Base-by-base conservation (phyloP, 1,140 invertebrate species). In the Ceratina calcarata region DNA sequence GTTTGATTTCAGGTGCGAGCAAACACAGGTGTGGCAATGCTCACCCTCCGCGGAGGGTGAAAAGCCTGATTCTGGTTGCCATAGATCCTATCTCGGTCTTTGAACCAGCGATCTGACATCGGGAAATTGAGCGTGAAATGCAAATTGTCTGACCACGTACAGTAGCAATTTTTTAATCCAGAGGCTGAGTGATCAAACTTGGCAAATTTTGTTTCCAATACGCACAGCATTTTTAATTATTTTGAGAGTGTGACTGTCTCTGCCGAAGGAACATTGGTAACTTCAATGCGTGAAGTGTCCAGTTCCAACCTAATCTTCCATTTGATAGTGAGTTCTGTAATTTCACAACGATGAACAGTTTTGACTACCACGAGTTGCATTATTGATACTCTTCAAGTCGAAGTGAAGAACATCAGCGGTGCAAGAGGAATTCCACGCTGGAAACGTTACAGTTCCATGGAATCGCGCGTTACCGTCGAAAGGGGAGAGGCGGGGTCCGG, bases 21-120 rank as follows among this genome's bases (percentile, higher is more conserved):
- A 93, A 93, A 93, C 91, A 93, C 92, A 93, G 92, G 92, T 93
- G 92, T 81, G 78, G 51, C 8, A 18, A 12, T n/a, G 8, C 2
- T 8, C 49, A 13, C 49, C 24, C 49, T 60, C n/a, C 74, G 12
- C 70, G 66, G 60, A 37, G 66, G 61, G 70, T 57, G 22, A 62
- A 45, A 53, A 32, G 2, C 24, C 64, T 10, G 55, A 68, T 24
- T 64, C 37, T 57, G 37, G 51, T 60, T 65, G 51, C 61, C n/a
- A 27, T 53, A 72, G 61, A 70, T 45, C n/a, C 18, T 60, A 64
- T 71, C 75, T 78, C 7, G 3, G 20, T 3, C 10, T 24, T 24
- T 0, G n/a, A 55, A 72, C n/a, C 27, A 4, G 22, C 0, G 58
- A 78, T 78, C 37, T 2, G 1, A 20, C 60, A 64, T 62, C 20